Base-by-base conservation (phyloP, 1,140 invertebrate species). In the Zaprionus davidi region DNA sequence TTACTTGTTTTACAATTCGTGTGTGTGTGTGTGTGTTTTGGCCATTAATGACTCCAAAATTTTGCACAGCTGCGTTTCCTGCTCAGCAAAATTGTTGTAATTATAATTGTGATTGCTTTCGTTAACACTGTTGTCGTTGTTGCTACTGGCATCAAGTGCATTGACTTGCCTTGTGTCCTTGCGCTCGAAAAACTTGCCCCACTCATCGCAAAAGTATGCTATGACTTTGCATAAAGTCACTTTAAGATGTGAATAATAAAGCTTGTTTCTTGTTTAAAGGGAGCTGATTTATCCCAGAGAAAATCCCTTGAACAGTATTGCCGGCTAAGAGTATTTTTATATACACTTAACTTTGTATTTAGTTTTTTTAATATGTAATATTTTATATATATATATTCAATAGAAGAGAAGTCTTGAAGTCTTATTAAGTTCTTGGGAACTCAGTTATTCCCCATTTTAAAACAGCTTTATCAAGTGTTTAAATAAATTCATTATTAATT, bases 41-140 rank as follows among this genome's bases (percentile, higher is more conserved):
- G 71, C 84, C 83, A 87, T 87, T 87, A 86, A 79, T 69, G 66
- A 57, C 62, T 49, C 24, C 31, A 64, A 17, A 70, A 69, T 78
- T 72, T 74, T 26, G 11, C 60, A 71, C 24, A 82, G 77, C 76
- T 79, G 65, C 34, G 41, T 11, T 28, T n/a, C 26, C 44, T 71
- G 73, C 34, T 63, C 62, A n/a, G 63, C 63, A 44, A n/a, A 17
- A 53, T 65, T 65, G 58, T 58, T 71, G 67, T 64, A 46, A 20
- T 78, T 57, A 62, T 31, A 13, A 24, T 31, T 56, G 26, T 24
- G 22, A 15, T 56, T n/a, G 22, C 24, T 56, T 44, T 46, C 38
- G 4, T 15, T 53, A 7, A 31, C 7, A 13, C 24, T 56, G n/a
- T 46, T 15, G 11, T 24, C 15, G 11, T 71, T 59, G 24, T 38